These are phyloP conservation scores for Polyommatus iphigenia DNA, from an alignment of 2,888 invertebrate genomes.

Conservation along the genomic window DNA sequence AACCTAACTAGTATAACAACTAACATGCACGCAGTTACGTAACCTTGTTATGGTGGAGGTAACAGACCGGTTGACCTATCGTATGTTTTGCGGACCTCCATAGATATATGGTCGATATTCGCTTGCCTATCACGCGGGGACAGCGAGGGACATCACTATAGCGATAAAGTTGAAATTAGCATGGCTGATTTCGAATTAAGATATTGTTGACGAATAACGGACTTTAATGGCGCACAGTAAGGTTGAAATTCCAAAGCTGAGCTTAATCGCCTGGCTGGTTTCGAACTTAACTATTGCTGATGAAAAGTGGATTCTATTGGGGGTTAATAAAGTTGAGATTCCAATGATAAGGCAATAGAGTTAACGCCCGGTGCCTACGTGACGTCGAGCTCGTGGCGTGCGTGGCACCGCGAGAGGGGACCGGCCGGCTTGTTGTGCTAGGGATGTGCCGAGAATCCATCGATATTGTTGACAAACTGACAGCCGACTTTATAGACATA, in stretches of 20 bases:
- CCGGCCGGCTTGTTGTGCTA: constrained; percentile 62
- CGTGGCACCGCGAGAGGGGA: constrained; percentile 42
- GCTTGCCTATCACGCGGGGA: not conserved
- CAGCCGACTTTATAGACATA: not conserved
- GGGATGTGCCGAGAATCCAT: constrained; percentile 9
- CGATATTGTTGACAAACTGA: constrained; percentile 37
- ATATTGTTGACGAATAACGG: not conserved
- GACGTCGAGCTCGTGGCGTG: constrained; percentile 71
- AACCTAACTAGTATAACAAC: not conserved
- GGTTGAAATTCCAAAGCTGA: not conserved
- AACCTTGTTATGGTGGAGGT: not conserved
- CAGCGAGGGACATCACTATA: not conserved
- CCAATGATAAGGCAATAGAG: not conserved
- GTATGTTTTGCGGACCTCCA: constrained; percentile 1
- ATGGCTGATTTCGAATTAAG: not conserved
- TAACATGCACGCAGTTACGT: not conserved
- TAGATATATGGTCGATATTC: not conserved
- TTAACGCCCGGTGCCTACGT: constrained; percentile 64
- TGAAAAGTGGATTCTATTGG: not conserved
- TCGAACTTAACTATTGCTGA: not conserved
- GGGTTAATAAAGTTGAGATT: not conserved
- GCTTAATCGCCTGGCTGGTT: not conserved
- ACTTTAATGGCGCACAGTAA: not conserved
- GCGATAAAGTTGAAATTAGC: not conserved
- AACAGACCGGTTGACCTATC: constrained; percentile 7